These are phyloP conservation scores for Scomberomorus guttatus DNA, from an alignment of 2,797 vertebrate species.

Conservation along the genomic window DNA sequence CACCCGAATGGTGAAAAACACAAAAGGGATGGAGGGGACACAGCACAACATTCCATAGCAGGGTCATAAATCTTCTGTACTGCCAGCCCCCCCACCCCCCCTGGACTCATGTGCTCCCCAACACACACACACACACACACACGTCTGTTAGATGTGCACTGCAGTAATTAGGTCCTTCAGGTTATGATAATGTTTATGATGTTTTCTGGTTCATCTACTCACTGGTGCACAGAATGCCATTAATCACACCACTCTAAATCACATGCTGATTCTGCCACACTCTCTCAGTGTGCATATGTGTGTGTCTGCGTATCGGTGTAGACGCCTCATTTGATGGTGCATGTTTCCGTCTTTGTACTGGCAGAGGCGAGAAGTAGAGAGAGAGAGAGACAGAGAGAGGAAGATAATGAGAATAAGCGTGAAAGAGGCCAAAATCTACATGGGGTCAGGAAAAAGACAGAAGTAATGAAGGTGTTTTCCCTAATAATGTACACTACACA, in stretches of 20 bases:
- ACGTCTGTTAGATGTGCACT: slow-evolving; percentile 66
- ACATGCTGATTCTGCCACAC: slow-evolving; percentile 64
- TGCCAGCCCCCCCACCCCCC: slow-evolving; percentile 13
- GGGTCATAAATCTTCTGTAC: slow-evolving; percentile 77
- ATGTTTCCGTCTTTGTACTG: slow-evolving; percentile 35
- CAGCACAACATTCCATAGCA: slow-evolving; percentile 55
- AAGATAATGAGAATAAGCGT: neutral
- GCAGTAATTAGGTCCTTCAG: slow-evolving; percentile 82
- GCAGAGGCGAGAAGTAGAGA: slow-evolving; percentile 21
- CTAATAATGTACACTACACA: slow-evolving; percentile 18
- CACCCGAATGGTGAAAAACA: slow-evolving; percentile 65
- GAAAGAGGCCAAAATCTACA: slow-evolving; percentile 26
- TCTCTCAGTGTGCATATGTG: slow-evolving; percentile 8
- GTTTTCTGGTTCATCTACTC: slow-evolving; percentile 78
- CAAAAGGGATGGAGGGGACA: slow-evolving; percentile 60
- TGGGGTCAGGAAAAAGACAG: neutral
- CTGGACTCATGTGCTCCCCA: neutral
- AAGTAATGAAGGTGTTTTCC: slow-evolving; percentile 33
- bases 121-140: slow-evolving; percentile 23
- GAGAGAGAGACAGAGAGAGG: neutral
- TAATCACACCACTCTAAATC: slow-evolving; percentile 78
- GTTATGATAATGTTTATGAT: slow-evolving; percentile 84
- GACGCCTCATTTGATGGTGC: slow-evolving; percentile 49
- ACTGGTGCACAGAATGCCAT: slow-evolving; percentile 72
- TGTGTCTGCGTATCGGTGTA: slow-evolving; percentile 21